Conservation (phyloP, 2,113 vertebrate species). For the Tragelaphus buxtoni region DNA sequence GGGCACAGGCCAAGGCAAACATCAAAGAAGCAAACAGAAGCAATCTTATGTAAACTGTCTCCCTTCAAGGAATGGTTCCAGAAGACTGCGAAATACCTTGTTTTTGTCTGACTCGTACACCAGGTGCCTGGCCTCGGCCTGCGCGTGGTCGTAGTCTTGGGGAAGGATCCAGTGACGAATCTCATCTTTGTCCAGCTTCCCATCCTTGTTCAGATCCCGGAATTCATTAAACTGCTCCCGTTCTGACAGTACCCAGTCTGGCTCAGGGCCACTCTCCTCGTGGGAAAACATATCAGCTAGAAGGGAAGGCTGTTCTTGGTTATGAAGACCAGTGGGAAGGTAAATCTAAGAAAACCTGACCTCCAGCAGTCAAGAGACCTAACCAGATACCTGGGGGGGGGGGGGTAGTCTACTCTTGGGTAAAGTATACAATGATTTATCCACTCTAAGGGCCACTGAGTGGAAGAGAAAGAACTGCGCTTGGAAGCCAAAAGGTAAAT, state of each 20-base stretch:
- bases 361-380: background rate
- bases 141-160: slow-evolving; percentile 95
- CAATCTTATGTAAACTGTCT: background rate
- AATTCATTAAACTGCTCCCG: slow-evolving; percentile 97
- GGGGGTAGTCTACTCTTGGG: background rate
- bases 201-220: slow-evolving; percentile 96
- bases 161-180: slow-evolving; percentile 98
- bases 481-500: background rate
- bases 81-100: slow-evolving; percentile 83
- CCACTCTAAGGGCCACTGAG: fast-evolving
- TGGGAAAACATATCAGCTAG: slow-evolving; percentile 97
- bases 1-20: background rate
- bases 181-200: slow-evolving; percentile 95
- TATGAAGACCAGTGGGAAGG: background rate
- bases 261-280: slow-evolving; percentile 93
- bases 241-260: slow-evolving; percentile 95
- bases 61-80: background rate
- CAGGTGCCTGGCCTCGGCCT: slow-evolving; percentile 95
- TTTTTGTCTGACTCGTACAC: slow-evolving; percentile 94
- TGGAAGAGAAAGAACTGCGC: background rate
- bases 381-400: background rate
- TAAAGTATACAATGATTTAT: background rate
- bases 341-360: background rate
- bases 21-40: background rate
- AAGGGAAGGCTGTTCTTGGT: slow-evolving; percentile 35